phyloP scores from a whole-genome alignment of 2,888 invertebrate species.

The Polia nebulosa region DNA sequence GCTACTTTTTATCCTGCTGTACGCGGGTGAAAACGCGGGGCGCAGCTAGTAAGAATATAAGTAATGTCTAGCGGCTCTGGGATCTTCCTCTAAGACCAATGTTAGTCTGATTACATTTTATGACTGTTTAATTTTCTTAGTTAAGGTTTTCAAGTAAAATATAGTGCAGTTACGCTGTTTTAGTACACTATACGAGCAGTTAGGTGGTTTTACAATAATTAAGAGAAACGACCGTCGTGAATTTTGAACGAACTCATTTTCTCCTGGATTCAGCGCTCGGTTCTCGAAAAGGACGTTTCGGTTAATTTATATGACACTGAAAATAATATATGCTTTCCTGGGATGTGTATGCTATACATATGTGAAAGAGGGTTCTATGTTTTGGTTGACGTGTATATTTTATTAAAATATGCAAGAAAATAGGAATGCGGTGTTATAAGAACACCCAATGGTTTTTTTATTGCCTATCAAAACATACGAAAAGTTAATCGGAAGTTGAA shows the following conservation, averaged over 20 bases:
- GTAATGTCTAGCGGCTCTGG: too few species aligned
- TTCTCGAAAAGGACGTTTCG: constrained; percentile 28
- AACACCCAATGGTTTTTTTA: background rate
- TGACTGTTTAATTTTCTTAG: constrained; percentile 22
- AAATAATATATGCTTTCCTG: constrained; percentile 18
- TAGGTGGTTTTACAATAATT: constrained; percentile 44
- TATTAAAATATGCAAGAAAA: background rate
- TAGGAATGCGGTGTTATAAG: background rate
- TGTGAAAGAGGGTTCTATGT: background rate
- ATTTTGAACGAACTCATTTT: constrained; percentile 42
- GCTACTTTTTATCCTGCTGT: too few species aligned
- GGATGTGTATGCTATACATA: background rate
- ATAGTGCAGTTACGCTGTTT: constrained; percentile 33
- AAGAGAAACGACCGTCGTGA: constrained; percentile 45
- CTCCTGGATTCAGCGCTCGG: constrained; percentile 23
- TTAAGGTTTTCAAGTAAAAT: constrained; percentile 38
- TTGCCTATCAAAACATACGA: background rate
- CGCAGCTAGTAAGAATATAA: too few species aligned
- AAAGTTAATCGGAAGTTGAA: background rate
- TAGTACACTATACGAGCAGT: constrained; percentile 39
- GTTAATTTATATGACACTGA: constrained; percentile 34
- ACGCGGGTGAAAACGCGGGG: too few species aligned
- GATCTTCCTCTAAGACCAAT: too few species aligned
- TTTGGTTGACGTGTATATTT: background rate
- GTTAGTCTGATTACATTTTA: constrained; percentile 1